Conservation (phyloP, 2,797 vertebrate species). For the Protonibea diacanthus region DNA sequence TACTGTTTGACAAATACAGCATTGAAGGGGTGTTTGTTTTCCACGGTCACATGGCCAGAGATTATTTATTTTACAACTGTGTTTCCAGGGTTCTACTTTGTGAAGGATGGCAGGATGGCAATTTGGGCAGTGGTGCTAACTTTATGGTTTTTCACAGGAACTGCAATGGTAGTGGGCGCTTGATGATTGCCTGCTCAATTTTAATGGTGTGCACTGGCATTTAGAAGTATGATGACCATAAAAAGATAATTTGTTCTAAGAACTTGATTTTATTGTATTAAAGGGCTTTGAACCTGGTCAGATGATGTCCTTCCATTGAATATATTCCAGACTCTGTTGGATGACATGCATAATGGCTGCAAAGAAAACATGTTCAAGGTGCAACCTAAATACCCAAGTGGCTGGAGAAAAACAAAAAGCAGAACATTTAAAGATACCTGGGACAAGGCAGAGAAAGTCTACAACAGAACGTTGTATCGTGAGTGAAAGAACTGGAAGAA, state of each 20-base stretch:
- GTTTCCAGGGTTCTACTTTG: background rate
- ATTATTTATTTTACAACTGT: too few relatives aligned
- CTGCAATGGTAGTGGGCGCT: constrained; percentile 22
- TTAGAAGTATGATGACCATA: background rate
- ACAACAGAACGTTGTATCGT: constrained; percentile 37
- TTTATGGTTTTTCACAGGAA: background rate
- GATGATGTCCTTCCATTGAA: constrained; percentile 22
- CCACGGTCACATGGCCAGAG: too few relatives aligned
- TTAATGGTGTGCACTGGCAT: background rate
- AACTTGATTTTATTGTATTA: background rate
- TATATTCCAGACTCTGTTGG: constrained; percentile 37
- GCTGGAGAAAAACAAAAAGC: constrained; percentile 49
- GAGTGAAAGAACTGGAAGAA: constrained; percentile 35
- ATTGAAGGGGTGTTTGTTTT: too few relatives aligned
- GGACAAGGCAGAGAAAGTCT: constrained; percentile 50
- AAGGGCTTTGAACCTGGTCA: constrained; percentile 4
- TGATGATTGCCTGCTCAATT: too few relatives aligned
- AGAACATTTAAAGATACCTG: constrained; percentile 53
- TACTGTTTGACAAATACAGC: too few relatives aligned
- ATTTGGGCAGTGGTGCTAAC: constrained; percentile 17
- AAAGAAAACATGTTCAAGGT: constrained; percentile 49
- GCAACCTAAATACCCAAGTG: constrained; percentile 43
- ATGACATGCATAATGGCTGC: constrained; percentile 64
- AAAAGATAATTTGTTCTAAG: background rate
- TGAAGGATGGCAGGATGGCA: background rate